These are phyloP conservation scores for Drosophila simulans DNA, from an alignment of 1,140 invertebrate species.

Conservation along the genomic window DNA sequence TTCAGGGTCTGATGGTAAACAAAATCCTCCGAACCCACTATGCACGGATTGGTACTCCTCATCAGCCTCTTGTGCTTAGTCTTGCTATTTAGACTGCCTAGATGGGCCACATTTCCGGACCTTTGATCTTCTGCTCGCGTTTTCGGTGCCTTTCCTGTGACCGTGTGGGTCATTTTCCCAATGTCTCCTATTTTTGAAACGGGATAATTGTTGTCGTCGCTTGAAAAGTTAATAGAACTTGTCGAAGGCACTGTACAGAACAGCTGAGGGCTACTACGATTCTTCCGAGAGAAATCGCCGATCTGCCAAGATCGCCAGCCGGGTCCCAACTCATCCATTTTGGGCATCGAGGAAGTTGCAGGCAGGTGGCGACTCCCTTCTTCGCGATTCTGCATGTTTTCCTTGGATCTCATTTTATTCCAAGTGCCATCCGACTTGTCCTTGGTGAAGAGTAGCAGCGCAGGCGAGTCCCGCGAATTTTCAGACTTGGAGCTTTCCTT, in stretches of 20 bases:
- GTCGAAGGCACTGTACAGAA: neutral
- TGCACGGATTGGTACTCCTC: neutral
- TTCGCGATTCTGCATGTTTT: neutral
- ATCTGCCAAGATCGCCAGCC: neutral
- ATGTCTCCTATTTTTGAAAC: neutral
- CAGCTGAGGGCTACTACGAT: neutral
- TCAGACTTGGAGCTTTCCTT: too few relatives aligned
- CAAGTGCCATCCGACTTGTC: neutral
- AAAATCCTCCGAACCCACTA: neutral
- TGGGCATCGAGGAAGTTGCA: neutral
- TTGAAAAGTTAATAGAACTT: neutral
- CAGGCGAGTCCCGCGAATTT: neutral
- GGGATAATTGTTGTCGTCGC: neutral
- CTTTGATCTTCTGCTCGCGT: neutral
- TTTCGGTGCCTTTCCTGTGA: neutral
- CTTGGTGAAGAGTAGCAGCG: neutral
- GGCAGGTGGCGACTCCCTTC: neutral
- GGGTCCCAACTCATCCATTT: neutral
- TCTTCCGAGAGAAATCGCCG: neutral
- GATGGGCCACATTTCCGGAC: neutral
- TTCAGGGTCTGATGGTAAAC: slow-evolving; percentile 3
- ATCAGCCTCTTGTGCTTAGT: neutral
- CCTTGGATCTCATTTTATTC: too few relatives aligned
- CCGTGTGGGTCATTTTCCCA: neutral
- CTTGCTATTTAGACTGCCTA: too few relatives aligned